phyloP scores from a whole-genome alignment of 2,888 invertebrate genomes.

The Tridacna gigas region DNA sequence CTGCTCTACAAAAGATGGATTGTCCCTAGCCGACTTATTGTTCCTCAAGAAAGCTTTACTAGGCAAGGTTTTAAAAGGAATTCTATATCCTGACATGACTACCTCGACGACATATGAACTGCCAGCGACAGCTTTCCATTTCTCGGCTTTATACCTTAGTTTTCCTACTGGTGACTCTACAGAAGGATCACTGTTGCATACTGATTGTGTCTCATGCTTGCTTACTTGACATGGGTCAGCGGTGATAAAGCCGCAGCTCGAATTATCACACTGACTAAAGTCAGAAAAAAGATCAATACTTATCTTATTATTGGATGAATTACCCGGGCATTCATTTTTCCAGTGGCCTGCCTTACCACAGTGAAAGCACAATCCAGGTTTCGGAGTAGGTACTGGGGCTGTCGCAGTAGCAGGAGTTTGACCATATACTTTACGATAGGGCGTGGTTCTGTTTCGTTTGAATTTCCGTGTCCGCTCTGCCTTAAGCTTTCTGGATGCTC shows the following conservation, averaged over 20 bases:
- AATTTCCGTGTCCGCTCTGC: slow-evolving; percentile 4
- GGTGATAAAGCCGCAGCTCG: no score
- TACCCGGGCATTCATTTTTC: slow-evolving; percentile 26
- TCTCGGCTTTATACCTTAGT: not conserved
- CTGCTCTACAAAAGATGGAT: slow-evolving; percentile 27
- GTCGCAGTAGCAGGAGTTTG: not conserved
- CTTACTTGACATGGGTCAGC: no score
- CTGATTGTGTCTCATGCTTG: not conserved
- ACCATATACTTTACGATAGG: slow-evolving; percentile 9
- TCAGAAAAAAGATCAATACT: not conserved
- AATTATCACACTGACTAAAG: no score
- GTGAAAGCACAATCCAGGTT: slow-evolving; percentile 37
- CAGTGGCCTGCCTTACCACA: slow-evolving; percentile 42
- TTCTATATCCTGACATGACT: slow-evolving; percentile 24
- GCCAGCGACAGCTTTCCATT: slow-evolving; percentile 30
- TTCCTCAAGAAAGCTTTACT: slow-evolving; percentile 17
- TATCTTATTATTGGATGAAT: slow-evolving; percentile 1
- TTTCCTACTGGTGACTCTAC: slow-evolving; percentile 26
- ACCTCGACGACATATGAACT: slow-evolving; percentile 26
- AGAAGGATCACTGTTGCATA: not conserved
- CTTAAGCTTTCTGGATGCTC: slow-evolving; percentile 18
- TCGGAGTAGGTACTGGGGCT: not conserved
- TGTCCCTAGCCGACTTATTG: slow-evolving; percentile 36
- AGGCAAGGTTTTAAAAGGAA: slow-evolving; percentile 34
- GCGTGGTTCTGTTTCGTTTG: slow-evolving; percentile 13